These are phyloP conservation scores for Microctonus aethiopoides DNA, from an alignment of 2,888 invertebrate genomes.

Conservation along the genomic window DNA sequence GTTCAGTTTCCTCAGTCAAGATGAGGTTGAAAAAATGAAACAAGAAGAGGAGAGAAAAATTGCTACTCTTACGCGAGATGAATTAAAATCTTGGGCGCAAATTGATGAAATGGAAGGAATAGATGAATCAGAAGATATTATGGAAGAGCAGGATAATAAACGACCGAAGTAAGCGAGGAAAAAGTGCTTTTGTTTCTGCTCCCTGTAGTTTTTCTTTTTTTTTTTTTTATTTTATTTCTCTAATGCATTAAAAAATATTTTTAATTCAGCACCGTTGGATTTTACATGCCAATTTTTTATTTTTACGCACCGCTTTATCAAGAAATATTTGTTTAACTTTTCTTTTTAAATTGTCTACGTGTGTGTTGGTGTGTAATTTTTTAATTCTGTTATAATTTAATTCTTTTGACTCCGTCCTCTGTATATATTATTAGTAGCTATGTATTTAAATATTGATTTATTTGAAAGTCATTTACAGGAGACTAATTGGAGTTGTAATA, in stretches of 20 bases:
- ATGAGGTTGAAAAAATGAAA: slow-evolving; percentile 93
- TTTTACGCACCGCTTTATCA: slow-evolving; percentile 4
- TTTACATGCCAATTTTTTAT: slow-evolving; percentile 25
- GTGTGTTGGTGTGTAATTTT: not conserved
- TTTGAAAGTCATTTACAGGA: not conserved
- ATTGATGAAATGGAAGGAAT: slow-evolving; percentile 71
- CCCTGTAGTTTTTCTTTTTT: not conserved
- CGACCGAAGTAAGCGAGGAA: slow-evolving; percentile 62
- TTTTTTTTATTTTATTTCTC: not conserved
- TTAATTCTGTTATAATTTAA: slow-evolving; percentile 18
- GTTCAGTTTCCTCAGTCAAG: slow-evolving; percentile 92
- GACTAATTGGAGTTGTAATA: not conserved
- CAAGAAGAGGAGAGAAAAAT: slow-evolving; percentile 94
- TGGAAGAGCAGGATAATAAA: slow-evolving; percentile 60
- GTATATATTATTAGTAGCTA: slow-evolving; percentile 42
- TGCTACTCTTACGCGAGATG: slow-evolving; percentile 77
- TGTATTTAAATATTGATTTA: slow-evolving; percentile 15
- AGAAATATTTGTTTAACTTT: not conserved
- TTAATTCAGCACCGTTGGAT: slow-evolving; percentile 24
- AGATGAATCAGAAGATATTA: slow-evolving; percentile 62
- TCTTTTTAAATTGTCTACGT: not conserved
- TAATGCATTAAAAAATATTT: slow-evolving; percentile 14
- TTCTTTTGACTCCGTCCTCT: slow-evolving; percentile 34
- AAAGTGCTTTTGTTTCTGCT: slow-evolving; percentile 35
- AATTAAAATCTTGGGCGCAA: slow-evolving; percentile 71